Base-by-base conservation (phyloP, 2,113 vertebrate genomes). In the Phylloscopus trochiloides region DNA sequence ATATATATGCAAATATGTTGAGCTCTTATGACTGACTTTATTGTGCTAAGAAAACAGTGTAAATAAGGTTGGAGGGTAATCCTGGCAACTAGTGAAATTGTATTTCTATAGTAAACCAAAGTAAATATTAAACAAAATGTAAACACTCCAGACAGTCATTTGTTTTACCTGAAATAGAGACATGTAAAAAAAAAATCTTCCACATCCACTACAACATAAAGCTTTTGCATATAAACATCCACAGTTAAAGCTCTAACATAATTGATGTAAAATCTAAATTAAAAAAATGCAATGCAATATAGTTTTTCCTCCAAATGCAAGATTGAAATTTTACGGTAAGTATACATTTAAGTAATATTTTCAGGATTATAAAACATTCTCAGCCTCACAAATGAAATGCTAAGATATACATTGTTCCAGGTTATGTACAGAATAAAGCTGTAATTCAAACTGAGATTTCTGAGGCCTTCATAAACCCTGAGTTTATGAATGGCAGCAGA, bases 401-500 rank as follows among this genome's bases (percentile, higher is more conserved):
- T 81, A 77, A 80, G 76, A 42, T 48, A 91, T 21, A 89, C 65
- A 89, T 52, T 92, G 70, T 94, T 92, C 81, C 54, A 82, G 42
- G 61, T 75, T 94, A 74, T 11, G 47, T n/a, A 81, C 55, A 61
- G 73, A 92, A 96, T 65, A 91, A 95, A 82, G 84, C 32, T 72
- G 40, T 89, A 90, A 96, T 87, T 96, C 91, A 94, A 71, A 48
- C 57, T 61, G 86, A 81, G 57, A 91, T 89, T 94, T 81, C 73
- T 52, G 68, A 95, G 62, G 62, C 65, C 45, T 94, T 94, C 87
- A 89, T 91, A 96, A 96, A 81, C 55, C 40, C 50, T 5, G 43
- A 75, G 76, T 92, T 94, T 91, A 84, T 94, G 92, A 97, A 95
- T 94, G 91, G 83, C 89, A 95, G 84, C 32, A 54, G 77, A 96